Evolutionary conservation across 2,797 vertebrate species (phyloP), one percentile per base, ranked within the genome.

Genomic region (Cuniculus paca): DNA sequence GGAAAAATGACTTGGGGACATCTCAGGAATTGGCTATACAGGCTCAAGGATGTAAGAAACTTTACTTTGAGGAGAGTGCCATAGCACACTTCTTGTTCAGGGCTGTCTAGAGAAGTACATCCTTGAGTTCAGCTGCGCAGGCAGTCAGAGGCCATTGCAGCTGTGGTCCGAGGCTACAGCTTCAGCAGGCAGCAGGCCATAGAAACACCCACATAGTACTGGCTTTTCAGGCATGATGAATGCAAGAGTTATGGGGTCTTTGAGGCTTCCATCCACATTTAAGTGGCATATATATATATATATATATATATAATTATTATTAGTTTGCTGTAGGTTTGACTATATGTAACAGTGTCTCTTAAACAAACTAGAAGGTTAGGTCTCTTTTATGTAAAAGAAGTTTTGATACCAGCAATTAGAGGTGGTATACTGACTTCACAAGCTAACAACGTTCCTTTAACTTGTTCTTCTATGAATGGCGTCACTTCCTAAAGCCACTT

Each of bases 401-500:
- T 90, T 82, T 88, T 34, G 31, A 88, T 88, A 70, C 31, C 58
- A 92, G 58, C 36, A 88, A 6, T 26, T 42, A 92, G 60, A 75
- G 10, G 1, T 45, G 31, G 34, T 50, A n/a, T 77, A 28, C 9
- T 96, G 22, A 17, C n/a, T 90, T 91, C 72, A 63, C 34, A 17
- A 88, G 42, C 10, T 12, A 74, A 60, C 13, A 81, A 31, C 6
- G 74, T 19, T 75, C 10, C 78, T 94, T 92, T 92, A 93, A 82
- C 80, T 85, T 90, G 16, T 88, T 95, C 39, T 82, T 13, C n/a
- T 96, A 10, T 94, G 2, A 84, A 58, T 94, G 56, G 7, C 17
- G 94, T 96, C 58, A 82, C 12, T 92, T 91, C 45, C 52, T 48
- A 88, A 86, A 61, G 26, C 93, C 26, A 96, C n/a, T 70, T 94